Evolutionary conservation across 2,113 vertebrate genomes (phyloP).

Genomic region (Emydocephalus ijimae): DNA sequence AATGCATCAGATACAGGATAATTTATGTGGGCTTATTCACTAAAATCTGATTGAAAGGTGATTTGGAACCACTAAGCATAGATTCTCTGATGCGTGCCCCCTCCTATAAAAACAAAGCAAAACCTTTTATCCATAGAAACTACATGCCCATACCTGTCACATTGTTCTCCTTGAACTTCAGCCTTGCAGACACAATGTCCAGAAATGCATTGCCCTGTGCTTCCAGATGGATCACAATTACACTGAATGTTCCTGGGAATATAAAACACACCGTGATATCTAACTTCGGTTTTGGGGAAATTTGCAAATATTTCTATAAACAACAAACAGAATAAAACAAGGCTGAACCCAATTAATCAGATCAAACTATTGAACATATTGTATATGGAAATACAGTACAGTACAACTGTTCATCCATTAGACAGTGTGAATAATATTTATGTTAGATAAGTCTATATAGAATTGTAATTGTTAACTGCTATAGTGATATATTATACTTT

Average conservation of each 20-base stretch:
- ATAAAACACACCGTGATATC: background rate
- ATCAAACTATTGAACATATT: background rate
- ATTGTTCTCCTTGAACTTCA: constrained; percentile 57
- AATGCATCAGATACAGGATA: background rate
- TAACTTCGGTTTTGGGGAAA: background rate
- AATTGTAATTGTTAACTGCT: background rate
- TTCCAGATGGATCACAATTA: constrained; percentile 68
- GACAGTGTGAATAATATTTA: background rate
- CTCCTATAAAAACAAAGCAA: background rate
- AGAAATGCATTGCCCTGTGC: constrained; percentile 40
- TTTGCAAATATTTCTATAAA: background rate
- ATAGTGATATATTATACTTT: background rate
- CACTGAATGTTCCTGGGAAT: constrained; percentile 63
- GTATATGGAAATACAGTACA: background rate
- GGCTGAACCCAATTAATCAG: background rate
- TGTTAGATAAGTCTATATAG: background rate
- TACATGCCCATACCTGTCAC: constrained; percentile 63
- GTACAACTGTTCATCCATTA: background rate
- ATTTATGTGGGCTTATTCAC: background rate
- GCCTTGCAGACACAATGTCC: constrained; percentile 72
- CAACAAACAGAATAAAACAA: background rate
- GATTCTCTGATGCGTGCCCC: background rate
- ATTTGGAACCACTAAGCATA: background rate
- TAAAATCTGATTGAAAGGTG: background rate
- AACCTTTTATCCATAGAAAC: background rate